Conservation (phyloP, 2,888 invertebrate species). For the Sturmia bella region DNA sequence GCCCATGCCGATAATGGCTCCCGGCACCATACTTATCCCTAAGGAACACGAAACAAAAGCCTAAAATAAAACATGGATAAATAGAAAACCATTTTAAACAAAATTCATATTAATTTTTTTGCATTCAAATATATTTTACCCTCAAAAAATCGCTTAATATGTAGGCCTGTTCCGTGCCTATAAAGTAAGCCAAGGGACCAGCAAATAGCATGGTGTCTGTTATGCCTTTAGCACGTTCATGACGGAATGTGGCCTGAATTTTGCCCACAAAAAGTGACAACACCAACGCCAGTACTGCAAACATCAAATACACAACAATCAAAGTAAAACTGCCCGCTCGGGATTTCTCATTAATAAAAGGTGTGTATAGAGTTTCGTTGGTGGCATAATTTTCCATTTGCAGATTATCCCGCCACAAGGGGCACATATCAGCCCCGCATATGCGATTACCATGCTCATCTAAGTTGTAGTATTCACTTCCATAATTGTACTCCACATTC, state of each 20-base stretch:
- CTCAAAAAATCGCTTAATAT: conserved; percentile 92
- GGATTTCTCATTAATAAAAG: conserved; percentile 77
- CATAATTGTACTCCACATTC: conserved; percentile 71
- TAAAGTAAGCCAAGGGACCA: conserved; percentile 90
- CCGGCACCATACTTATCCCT: conserved; percentile 88
- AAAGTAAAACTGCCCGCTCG: conserved; percentile 77
- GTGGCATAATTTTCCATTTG: conserved; percentile 40
- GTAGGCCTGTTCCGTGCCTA: conserved; percentile 92
- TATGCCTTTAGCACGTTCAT: conserved; percentile 83
- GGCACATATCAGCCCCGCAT: conserved; percentile 85
- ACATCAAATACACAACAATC: conserved; percentile 80
- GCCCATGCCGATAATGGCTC: conserved; percentile 89
- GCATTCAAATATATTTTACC: conserved; percentile 81
- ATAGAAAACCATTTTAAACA: background rate
- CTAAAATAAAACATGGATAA: conserved; percentile 81
- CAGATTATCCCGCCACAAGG: conserved; percentile 77
- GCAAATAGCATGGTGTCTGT: conserved; percentile 85
- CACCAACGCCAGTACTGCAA: conserved; percentile 82
- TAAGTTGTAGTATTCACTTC: conserved; percentile 83
- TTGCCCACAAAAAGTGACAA: conserved; percentile 82
- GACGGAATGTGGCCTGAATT: conserved; percentile 76
- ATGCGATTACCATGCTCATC: conserved; percentile 83
- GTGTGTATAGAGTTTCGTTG: conserved; percentile 75
- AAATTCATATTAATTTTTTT: background rate
- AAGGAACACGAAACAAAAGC: conserved; percentile 92